Conservation (phyloP, 2,888 invertebrate genomes). For the Pollenia amentaria region DNA sequence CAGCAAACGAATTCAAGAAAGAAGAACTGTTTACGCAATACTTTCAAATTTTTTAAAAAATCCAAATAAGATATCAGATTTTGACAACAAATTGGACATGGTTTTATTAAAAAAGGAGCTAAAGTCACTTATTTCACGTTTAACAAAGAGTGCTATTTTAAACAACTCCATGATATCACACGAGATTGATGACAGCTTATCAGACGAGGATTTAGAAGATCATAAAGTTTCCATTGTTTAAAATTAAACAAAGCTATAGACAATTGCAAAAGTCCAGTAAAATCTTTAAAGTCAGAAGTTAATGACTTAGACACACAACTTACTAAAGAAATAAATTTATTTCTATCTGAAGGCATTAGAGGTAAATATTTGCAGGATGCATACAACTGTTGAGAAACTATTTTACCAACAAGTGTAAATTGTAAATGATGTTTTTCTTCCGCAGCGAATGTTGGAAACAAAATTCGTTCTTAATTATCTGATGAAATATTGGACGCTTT, state of each 20-base stretch:
- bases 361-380: slow-evolving; percentile 4
- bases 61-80: too few species aligned
- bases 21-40: too few species aligned
- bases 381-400: not conserved
- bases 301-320: not conserved
- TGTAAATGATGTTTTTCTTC: not conserved
- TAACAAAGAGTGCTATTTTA: too few species aligned
- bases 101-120: too few species aligned
- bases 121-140: too few species aligned
- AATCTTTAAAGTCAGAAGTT: too few species aligned
- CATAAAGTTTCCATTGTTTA: not conserved
- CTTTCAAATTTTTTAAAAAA: too few species aligned
- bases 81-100: too few species aligned
- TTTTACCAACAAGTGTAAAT: not conserved
- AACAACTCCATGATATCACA: too few species aligned
- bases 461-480: slow-evolving; percentile 21
- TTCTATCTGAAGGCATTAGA: not conserved
- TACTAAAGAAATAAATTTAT: slow-evolving; percentile 2
- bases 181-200: too few species aligned
- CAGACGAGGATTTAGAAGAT: too few species aligned
- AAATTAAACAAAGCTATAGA: slow-evolving; percentile 17
- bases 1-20: too few species aligned
- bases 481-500: slow-evolving; percentile 8
- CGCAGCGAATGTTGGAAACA: slow-evolving; percentile 2
- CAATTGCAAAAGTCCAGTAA: slow-evolving; percentile 13